Base-by-base conservation (phyloP, 2,888 invertebrate species). In the Hirtodrosophila cameraria region DNA sequence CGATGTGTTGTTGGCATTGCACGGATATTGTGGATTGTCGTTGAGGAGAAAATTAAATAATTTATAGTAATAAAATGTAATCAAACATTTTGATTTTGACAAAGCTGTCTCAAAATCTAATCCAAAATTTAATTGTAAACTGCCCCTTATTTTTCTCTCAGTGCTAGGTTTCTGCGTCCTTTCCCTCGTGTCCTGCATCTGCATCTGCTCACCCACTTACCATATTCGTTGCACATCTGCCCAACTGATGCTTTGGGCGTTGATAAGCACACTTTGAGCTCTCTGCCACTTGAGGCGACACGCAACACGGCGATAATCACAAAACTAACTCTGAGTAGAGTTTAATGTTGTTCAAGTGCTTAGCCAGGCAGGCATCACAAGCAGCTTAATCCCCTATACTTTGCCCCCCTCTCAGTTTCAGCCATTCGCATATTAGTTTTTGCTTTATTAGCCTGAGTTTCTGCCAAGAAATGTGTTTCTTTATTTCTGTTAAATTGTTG, bases 311-410 rank as follows among this genome's bases (percentile, higher is more conserved):
- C 23, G 23, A 68, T 83, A 77, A 79, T 80, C 80, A 80, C 72
- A 74, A 75, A 67, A 71, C 66, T 63, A 69, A 67, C 63, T n/a
- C n/a, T 77, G 84, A 75, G 78, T 80, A 61, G 55, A 72, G 81
- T 78, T 83, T 75, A 80, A 80, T 80, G 77, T 75, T 66, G 77
- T 72, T 80, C 72, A 80, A 80, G 83, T 80, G 77, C 53, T 45
- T 50, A 36, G 23, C 55, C 33, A 23, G 8, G 18, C 25, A 23
- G 30, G 52, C 33, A 36, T 35, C 31, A 20, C 36, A 13, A 35
- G 27, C 30, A 28, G 11, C 20, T 13, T 11, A 18, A 4, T 0
- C 27, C 18, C 35, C 8, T 1, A 11, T 11, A 6, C 11, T 1
- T 15, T 3, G 3, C 12, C 15, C 36, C 11, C 11, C 8, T 18